phyloP scores from a whole-genome alignment of 2,888 invertebrate genomes.

The Frankliniella fusca region DNA sequence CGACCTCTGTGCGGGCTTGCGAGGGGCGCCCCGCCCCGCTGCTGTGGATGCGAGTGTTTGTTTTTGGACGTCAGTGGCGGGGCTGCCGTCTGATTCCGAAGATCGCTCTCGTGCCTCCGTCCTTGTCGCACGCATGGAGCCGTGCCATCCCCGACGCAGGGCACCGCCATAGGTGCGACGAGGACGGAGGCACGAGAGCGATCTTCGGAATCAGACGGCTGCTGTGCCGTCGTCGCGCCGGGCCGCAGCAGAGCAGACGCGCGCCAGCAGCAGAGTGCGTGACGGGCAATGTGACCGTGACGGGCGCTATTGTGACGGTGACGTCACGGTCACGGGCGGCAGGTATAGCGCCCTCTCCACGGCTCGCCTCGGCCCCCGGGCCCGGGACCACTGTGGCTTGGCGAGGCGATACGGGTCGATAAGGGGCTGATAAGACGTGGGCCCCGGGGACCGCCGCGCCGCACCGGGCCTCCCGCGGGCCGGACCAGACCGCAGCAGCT shows the following conservation, averaged over 20 bases:
- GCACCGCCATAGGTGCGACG: no score
- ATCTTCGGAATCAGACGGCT: no score
- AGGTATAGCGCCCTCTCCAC: neutral
- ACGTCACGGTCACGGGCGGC: neutral
- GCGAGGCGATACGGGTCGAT: neutral
- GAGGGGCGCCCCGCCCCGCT: neutral
- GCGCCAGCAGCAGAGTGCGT: neutral
- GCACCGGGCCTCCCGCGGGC: neutral
- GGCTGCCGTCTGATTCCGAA: no score
- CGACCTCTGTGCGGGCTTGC: neutral
- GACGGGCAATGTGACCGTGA: neutral
- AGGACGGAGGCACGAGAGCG: no score
- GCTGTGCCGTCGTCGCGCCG: neutral
- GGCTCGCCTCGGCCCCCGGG: neutral
- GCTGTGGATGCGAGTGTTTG: no score
- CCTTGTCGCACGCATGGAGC: no score
- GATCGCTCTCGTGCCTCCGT: no score
- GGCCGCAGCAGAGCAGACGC: neutral
- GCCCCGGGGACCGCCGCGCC: neutral
- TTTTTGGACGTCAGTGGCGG: no score
- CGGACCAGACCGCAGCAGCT: no score
- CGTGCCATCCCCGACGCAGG: no score
- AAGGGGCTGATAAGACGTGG: neutral
- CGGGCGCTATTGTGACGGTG: neutral
- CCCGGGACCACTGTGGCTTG: neutral